Conservation (phyloP, 2,113 vertebrate genomes). For the Symphodus melops region DNA sequence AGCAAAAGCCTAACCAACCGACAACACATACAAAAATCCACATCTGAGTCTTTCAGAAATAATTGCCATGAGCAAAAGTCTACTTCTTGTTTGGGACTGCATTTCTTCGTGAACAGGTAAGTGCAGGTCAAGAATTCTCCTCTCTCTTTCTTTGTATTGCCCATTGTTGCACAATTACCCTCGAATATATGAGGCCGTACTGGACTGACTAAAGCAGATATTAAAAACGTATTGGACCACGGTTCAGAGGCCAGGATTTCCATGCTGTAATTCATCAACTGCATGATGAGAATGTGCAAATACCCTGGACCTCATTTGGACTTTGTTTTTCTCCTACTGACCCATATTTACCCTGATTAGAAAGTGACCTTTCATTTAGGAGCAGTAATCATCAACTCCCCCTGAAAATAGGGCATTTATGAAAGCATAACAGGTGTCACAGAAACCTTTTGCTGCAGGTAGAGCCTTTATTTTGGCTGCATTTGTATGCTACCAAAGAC, state of each 20-base stretch:
- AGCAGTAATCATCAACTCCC: conserved; percentile 33
- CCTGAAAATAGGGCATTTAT: conserved; percentile 66
- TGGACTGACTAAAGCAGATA: not conserved
- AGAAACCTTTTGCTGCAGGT: conserved; percentile 50
- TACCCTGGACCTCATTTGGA: conserved; percentile 44
- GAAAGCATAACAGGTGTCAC: conserved; percentile 63
- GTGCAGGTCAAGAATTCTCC: not conserved
- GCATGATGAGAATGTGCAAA: conserved; percentile 75
- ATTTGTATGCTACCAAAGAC: conserved; percentile 1
- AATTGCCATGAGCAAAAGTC: not conserved
- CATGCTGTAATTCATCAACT: conserved; percentile 39
- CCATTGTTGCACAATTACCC: conserved; percentile 35
- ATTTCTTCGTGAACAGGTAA: conserved; percentile 27
- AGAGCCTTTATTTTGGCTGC: conserved; percentile 1
- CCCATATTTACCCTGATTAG: conserved; percentile 74
- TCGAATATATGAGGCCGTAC: not conserved
- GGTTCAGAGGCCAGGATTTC: conserved; percentile 21
- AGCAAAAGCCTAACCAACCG: too few relatives aligned
- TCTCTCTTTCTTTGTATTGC: conserved; percentile 10
- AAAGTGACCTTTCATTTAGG: conserved; percentile 67
- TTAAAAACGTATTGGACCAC: conserved; percentile 37
- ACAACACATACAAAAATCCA: too few relatives aligned
- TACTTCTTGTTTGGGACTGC: conserved; percentile 35
- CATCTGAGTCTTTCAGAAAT: too few relatives aligned
- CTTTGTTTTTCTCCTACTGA: conserved; percentile 76